These are phyloP conservation scores for Drosophila gaucha DNA, from an alignment of 2,888 invertebrate genomes.

Conservation along the genomic window DNA sequence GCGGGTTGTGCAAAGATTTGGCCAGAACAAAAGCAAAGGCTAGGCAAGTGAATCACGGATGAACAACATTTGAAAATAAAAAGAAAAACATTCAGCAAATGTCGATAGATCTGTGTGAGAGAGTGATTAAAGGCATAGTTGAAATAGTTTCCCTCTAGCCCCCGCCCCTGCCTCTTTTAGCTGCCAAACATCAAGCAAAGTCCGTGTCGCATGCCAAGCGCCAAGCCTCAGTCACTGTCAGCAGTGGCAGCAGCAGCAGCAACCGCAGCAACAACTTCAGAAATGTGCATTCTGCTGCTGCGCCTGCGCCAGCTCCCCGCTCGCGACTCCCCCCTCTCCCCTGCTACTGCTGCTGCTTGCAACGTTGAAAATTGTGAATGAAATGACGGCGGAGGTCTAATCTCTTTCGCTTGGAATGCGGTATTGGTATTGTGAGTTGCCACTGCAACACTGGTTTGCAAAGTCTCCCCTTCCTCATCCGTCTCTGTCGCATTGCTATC, in stretches of 20 bases:
- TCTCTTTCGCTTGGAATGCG: slow-evolving; percentile 82
- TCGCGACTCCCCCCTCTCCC: background rate
- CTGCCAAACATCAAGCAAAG: slow-evolving; percentile 16
- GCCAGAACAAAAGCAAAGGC: slow-evolving; percentile 13
- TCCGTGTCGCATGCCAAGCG: slow-evolving; percentile 69
- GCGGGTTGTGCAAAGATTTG: slow-evolving; percentile 43
- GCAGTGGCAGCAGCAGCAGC: slow-evolving; percentile 22
- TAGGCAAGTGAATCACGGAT: slow-evolving; percentile 29
- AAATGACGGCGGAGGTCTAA: slow-evolving; percentile 82
- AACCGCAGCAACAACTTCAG: slow-evolving; percentile 42
- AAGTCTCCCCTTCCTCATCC: slow-evolving; percentile 4
- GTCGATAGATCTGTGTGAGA: slow-evolving; percentile 16
- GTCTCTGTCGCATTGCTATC: slow-evolving; percentile 14
- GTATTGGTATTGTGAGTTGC: slow-evolving; percentile 79
- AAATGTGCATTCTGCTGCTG: slow-evolving; percentile 46
- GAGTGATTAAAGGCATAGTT: slow-evolving; percentile 41
- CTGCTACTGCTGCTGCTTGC: slow-evolving; percentile 26
- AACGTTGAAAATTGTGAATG: slow-evolving; percentile 83
- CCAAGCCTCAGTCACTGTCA: slow-evolving; percentile 37
- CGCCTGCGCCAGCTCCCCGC: slow-evolving; percentile 17
- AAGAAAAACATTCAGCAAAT: background rate
- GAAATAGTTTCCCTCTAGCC: slow-evolving; percentile 12
- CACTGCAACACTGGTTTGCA: slow-evolving; percentile 78
- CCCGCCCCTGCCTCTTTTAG: background rate
- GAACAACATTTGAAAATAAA: slow-evolving; percentile 6